Evolutionary conservation across 2,113 vertebrate genomes (phyloP).

Genomic region (Stictonetta naevosa): DNA sequence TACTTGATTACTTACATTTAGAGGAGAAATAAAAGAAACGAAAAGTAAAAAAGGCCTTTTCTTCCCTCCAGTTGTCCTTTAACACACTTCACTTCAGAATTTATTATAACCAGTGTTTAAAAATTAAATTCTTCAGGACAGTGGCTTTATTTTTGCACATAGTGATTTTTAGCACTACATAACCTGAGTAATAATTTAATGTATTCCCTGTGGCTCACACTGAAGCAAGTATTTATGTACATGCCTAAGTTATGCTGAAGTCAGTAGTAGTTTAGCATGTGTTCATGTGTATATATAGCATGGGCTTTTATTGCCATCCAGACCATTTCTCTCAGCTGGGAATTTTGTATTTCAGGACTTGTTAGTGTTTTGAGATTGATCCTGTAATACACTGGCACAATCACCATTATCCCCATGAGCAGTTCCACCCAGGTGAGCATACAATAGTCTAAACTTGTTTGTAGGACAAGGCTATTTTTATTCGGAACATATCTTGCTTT

Average conservation of each 20-base stretch:
- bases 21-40: not conserved
- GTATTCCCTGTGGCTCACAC: not conserved
- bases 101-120: not conserved
- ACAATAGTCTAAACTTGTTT: rapidly evolving
- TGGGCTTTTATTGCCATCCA: not conserved
- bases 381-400: not conserved
- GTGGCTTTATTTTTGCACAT: not conserved
- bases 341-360: not conserved
- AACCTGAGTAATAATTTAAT: not conserved
- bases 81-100: not conserved
- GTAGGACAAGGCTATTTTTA: not conserved
- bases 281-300: not conserved
- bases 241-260: not conserved
- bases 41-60: not conserved
- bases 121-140: constrained; percentile 7
- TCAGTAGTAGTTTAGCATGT: not conserved
- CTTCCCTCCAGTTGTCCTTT: not conserved
- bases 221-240: not conserved
- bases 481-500: rapidly evolving
- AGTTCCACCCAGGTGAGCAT: not conserved
- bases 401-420: rapidly evolving
- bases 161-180: not conserved
- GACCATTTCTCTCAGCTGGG: not conserved
- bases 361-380: not conserved
- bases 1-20: not conserved